Percentiles rank a stretch among this genome's conserved stretches.
These are phyloP conservation scores for Rhinella marina DNA, from an alignment of 2,797 vertebrate species.

Conservation along the genomic window DNA sequence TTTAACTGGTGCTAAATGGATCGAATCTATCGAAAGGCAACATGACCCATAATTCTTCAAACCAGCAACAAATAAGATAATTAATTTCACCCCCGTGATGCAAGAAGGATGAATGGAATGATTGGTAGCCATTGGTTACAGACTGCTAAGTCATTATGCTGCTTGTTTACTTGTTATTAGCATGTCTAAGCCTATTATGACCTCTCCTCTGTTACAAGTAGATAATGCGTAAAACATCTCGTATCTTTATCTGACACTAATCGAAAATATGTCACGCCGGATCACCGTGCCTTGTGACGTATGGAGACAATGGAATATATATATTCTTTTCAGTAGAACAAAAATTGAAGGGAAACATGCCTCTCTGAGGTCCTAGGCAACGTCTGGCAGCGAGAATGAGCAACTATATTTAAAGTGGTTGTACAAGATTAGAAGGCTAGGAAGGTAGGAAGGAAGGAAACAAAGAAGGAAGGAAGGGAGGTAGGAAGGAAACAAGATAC, in stretches of 20 bases:
- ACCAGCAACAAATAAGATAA: neutral
- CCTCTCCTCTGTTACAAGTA: neutral
- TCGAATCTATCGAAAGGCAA: neutral
- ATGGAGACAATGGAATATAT: neutral
- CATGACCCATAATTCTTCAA: neutral
- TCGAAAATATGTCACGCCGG: neutral
- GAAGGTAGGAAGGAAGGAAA: too few species aligned
- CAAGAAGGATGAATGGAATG: neutral
- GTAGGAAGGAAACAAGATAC: too few species aligned
- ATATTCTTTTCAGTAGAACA: neutral
- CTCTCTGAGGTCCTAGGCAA: neutral
- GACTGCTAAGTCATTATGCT: neutral
- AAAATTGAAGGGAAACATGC: neutral
- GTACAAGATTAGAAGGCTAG: neutral
- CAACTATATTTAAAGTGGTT: conserved; percentile 9
- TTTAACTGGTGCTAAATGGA: neutral
- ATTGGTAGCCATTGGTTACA: conserved; percentile 5
- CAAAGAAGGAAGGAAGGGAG: too few species aligned
- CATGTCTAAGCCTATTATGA: neutral
- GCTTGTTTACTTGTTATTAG: conserved; percentile 1
- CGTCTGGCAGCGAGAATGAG: neutral
- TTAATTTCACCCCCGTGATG: neutral
- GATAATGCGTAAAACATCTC: neutral
- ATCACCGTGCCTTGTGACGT: neutral
- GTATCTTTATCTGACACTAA: conserved; percentile 8